Conservation (phyloP, 2,113 vertebrate genomes). For the Hippocampus abdominalis region DNA sequence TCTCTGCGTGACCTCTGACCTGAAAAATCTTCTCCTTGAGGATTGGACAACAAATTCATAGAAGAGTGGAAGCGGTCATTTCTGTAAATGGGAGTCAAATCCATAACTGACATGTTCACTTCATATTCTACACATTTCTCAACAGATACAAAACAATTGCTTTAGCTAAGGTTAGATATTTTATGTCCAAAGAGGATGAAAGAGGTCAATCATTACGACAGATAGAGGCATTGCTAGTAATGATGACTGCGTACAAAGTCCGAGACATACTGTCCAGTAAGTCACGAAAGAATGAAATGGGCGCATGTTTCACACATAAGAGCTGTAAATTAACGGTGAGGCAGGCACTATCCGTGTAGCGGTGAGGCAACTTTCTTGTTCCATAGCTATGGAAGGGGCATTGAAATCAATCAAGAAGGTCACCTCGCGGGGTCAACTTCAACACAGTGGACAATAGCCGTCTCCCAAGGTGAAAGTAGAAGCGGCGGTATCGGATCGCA, state of each 20-base stretch:
- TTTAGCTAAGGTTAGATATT: neutral
- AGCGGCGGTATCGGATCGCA: conserved; percentile 24
- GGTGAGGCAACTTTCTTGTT: conserved; percentile 11
- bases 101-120: neutral
- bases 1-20: neutral
- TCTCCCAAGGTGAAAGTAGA: conserved; percentile 22
- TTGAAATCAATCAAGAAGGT: conserved; percentile 22
- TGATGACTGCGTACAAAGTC: neutral
- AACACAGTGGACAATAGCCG: conserved; percentile 20
- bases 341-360: conserved; percentile 6
- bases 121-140: neutral
- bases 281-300: neutral
- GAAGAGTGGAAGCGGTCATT: neutral
- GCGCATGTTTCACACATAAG: conserved; percentile 18
- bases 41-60: neutral
- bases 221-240: neutral
- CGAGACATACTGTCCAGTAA: neutral
- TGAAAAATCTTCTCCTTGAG: neutral
- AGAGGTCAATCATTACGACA: neutral
- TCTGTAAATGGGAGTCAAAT: neutral
- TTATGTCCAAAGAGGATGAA: neutral
- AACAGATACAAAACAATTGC: neutral
- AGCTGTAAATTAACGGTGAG: conserved; percentile 19
- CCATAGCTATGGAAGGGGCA: conserved; percentile 16
- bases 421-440: conserved; percentile 22